Conservation (phyloP, 2,113 vertebrate genomes). For the Pachypanchax playfairii region DNA sequence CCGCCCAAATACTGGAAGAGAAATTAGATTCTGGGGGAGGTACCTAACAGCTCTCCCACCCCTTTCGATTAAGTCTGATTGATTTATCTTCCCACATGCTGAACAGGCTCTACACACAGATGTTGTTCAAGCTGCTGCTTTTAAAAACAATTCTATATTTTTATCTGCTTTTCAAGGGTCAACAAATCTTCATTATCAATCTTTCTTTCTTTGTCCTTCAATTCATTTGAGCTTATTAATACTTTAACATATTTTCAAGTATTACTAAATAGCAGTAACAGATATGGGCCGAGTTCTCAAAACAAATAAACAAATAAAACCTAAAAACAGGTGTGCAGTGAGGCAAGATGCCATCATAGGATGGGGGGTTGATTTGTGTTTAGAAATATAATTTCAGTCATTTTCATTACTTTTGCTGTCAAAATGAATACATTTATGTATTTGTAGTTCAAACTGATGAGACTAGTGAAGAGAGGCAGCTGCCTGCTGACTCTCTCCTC, state of each 20-base stretch:
- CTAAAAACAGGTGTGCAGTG: too few species aligned
- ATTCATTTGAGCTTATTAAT: constrained; percentile 26
- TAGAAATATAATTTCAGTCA: too few species aligned
- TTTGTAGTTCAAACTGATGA: too few species aligned
- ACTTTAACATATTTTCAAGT: not conserved
- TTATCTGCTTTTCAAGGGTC: constrained; percentile 40
- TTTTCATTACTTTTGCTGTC: too few species aligned
- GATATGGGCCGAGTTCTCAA: too few species aligned
- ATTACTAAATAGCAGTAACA: not conserved
- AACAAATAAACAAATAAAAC: too few species aligned
- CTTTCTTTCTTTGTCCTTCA: constrained; percentile 36
- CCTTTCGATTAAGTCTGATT: constrained; percentile 24
- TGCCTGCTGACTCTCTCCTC: too few species aligned
- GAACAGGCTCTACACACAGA: constrained; percentile 29
- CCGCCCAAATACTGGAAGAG: constrained; percentile 29
- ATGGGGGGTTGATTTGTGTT: too few species aligned
- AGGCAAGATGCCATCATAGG: too few species aligned
- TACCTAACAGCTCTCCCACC: constrained; percentile 20
- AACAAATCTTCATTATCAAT: constrained; percentile 10
- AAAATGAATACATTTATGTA: too few species aligned
- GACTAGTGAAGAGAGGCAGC: too few species aligned
- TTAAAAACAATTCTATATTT: constrained; percentile 14
- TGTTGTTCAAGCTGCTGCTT: constrained; percentile 42
- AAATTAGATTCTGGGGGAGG: constrained; percentile 35
- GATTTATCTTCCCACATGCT: constrained; percentile 43